phyloP scores from a whole-genome alignment of 2,888 invertebrate genomes.

The Caenorhabditis imperialis region DNA sequence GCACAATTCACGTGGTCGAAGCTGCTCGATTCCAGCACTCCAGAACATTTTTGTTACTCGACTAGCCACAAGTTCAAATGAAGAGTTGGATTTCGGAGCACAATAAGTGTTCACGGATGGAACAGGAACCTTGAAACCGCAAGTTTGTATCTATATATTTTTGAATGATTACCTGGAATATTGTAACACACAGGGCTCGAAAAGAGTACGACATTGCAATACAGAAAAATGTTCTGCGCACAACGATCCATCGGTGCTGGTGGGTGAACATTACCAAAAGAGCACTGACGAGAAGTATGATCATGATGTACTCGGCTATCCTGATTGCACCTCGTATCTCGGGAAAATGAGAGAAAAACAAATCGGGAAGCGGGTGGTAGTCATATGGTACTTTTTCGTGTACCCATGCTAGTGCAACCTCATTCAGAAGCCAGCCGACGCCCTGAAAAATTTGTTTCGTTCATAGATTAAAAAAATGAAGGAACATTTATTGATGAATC shows the following conservation, averaged over 20 bases:
- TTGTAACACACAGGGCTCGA: conserved; percentile 72
- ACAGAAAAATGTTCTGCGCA: conserved; percentile 69
- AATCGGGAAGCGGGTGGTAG: conserved; percentile 72
- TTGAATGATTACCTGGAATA: conserved; percentile 68
- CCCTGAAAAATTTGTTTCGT: too few species aligned
- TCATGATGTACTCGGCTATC: conserved; percentile 74
- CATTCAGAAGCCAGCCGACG: conserved; percentile 71
- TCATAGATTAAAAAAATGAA: too few species aligned
- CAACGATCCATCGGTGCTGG: conserved; percentile 67
- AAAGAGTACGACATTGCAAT: conserved; percentile 70
- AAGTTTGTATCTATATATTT: neutral
- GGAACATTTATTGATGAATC: conserved; percentile 2
- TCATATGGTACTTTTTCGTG: conserved; percentile 75
- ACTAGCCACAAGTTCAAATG: conserved; percentile 52
- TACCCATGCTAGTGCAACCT: conserved; percentile 73
- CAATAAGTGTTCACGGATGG: conserved; percentile 76
- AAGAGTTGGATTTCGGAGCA: conserved; percentile 68
- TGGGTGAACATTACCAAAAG: conserved; percentile 69
- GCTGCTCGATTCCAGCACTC: conserved; percentile 75
- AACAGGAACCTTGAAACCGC: conserved; percentile 70
- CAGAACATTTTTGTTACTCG: conserved; percentile 73
- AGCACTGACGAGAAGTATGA: conserved; percentile 65
- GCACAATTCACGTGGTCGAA: conserved; percentile 69
- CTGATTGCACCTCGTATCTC: conserved; percentile 70
- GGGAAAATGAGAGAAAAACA: conserved; percentile 74